Conservation (phyloP, 92 coral and sea anemone genomes). For the Hydrozoanthus gracilis region DNA sequence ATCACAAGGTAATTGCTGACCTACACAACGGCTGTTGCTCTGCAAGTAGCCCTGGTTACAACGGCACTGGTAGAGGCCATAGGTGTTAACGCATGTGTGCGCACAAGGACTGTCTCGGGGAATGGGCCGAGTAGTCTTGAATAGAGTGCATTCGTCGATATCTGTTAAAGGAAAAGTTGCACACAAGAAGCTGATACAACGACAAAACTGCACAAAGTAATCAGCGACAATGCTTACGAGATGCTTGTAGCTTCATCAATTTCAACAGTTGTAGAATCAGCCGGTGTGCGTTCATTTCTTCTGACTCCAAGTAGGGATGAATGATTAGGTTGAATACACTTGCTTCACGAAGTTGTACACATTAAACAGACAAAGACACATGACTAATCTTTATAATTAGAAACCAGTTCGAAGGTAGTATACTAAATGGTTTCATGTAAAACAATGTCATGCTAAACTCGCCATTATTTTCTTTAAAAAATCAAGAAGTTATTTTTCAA, state of each 20-base stretch:
- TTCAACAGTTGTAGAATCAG: too few species aligned
- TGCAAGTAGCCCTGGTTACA: constrained; percentile 78
- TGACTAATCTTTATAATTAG: too few species aligned
- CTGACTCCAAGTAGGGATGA: too few species aligned
- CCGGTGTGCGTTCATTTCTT: too few species aligned
- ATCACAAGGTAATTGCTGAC: constrained; percentile 32
- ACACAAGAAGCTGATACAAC: background rate
- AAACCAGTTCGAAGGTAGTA: background rate
- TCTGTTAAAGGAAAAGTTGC: constrained; percentile 41
- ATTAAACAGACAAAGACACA: too few species aligned
- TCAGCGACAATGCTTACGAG: background rate
- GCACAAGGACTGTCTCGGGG: constrained; percentile 64
- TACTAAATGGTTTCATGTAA: too few species aligned
- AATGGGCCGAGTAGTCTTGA: constrained; percentile 45
- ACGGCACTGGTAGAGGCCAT: constrained; percentile 74
- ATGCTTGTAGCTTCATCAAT: background rate
- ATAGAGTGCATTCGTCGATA: constrained; percentile 68
- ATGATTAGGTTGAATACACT: too few species aligned
- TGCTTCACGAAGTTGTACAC: too few species aligned
- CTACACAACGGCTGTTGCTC: constrained; percentile 73
- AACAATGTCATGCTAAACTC: too few species aligned
- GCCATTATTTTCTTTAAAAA: too few species aligned
- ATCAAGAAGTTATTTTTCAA: too few species aligned
- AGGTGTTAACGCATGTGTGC: constrained; percentile 73
- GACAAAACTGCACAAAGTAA: background rate